Evolutionary conservation across 2,888 invertebrate species (phyloP).

Genomic region (Megalurothrips usitatus): DNA sequence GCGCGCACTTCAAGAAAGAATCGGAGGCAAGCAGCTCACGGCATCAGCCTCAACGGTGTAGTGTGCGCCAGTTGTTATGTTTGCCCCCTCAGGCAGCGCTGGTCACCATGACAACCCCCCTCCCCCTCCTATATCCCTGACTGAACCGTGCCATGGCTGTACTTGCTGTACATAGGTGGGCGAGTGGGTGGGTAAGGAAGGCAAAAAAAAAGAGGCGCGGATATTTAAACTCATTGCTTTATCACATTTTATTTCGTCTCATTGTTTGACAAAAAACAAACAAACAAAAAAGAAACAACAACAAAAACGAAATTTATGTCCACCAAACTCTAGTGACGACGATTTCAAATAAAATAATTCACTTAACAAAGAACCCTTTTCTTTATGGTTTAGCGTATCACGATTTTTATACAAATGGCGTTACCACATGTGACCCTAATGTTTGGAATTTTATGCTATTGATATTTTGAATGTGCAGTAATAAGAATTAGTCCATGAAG

Average conservation of each 20-base stretch:
- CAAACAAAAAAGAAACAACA: not conserved
- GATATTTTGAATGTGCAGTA: slow-evolving; percentile 22
- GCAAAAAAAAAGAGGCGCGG: not conserved
- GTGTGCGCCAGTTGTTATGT: too few species aligned
- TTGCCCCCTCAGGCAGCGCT: too few species aligned
- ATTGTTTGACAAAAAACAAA: not conserved
- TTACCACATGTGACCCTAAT: slow-evolving; percentile 13
- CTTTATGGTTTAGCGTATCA: not conserved
- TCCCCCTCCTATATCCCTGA: too few species aligned
- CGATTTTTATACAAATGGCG: slow-evolving; percentile 25
- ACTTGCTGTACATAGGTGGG: too few species aligned
- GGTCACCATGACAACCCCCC: too few species aligned
- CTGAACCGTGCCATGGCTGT: too few species aligned
- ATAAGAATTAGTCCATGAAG: not conserved
- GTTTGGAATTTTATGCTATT: slow-evolving; percentile 16
- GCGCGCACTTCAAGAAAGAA: too few species aligned
- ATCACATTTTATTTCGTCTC: slow-evolving; percentile 21
- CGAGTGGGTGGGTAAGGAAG: not conserved
- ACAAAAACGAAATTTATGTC: not conserved
- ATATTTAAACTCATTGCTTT: not conserved
- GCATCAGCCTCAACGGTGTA: too few species aligned
- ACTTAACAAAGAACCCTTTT: slow-evolving; percentile 21
- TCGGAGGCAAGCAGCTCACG: too few species aligned
- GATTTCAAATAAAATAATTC: slow-evolving; percentile 25
- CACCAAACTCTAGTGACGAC: not conserved